Evolutionary conservation across 2,113 vertebrate species (phyloP).

Genomic region (Gymnobelideus leadbeateri): DNA sequence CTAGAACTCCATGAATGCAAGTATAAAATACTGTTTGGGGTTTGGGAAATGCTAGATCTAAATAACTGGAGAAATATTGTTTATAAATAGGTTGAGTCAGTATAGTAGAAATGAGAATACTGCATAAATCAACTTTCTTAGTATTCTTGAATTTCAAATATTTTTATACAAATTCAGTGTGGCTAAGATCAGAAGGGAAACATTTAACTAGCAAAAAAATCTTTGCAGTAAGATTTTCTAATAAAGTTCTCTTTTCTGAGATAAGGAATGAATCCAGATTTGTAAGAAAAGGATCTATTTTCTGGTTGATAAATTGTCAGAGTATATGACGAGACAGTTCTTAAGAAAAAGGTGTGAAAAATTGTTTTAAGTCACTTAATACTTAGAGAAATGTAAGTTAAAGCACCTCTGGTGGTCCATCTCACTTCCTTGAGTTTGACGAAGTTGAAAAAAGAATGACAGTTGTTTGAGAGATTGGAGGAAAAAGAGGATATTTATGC

Average conservation of each 20-base stretch:
- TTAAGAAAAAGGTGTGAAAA: background rate
- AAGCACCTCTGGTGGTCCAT: background rate
- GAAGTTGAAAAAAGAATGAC: background rate
- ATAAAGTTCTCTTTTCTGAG: background rate
- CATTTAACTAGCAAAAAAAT: background rate
- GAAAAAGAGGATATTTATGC: background rate
- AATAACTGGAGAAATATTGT: no score
- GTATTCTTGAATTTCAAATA: no score
- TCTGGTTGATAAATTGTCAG: background rate
- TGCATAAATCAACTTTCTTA: no score
- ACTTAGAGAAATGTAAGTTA: background rate
- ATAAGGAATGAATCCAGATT: background rate
- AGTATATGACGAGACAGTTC: background rate
- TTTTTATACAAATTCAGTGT: background rate
- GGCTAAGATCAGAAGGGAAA: background rate
- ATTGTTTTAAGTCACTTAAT: background rate
- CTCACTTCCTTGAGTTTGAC: background rate
- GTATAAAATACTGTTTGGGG: no score
- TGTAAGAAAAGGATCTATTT: background rate
- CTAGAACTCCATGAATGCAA: no score
- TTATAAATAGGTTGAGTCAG: no score
- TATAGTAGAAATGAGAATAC: no score
- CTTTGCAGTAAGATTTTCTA: background rate
- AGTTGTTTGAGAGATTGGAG: background rate
- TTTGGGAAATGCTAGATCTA: no score